A percentile compares a stretch with the other conserved stretches of the same genome.
phyloP scores from a whole-genome alignment of 30 jellyfish, hydroid and myxozoan species.

The Aurelia coerulea region DNA sequence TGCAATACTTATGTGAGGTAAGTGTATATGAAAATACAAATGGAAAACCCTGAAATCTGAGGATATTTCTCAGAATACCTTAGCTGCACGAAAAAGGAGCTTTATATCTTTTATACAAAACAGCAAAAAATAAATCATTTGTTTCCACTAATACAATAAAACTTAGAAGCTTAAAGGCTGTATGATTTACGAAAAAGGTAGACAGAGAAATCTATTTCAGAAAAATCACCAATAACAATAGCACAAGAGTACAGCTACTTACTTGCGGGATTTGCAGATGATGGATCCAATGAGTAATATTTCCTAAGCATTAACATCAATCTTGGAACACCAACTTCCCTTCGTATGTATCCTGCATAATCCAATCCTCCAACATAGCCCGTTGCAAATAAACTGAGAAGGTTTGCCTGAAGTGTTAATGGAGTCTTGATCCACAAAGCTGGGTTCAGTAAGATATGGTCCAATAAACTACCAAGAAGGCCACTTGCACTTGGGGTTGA shows the following conservation, averaged over 20 bases:
- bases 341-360: conserved; percentile 92
- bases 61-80: too few relatives aligned
- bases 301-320: conserved; percentile 85
- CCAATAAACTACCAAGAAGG: conserved; percentile 92
- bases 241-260: not conserved
- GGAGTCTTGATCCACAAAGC: conserved; percentile 95
- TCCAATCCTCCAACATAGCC: conserved; percentile 97
- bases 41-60: too few relatives aligned
- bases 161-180: too few relatives aligned
- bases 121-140: too few relatives aligned
- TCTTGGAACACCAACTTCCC: conserved; percentile 95
- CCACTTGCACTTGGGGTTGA: conserved; percentile 95
- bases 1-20: too few relatives aligned
- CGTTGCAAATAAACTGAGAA: conserved; percentile 92
- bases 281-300: conserved; percentile 64
- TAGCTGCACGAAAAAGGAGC: too few relatives aligned
- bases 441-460: conserved; percentile 85
- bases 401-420: conserved; percentile 83
- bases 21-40: too few relatives aligned
- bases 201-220: too few relatives aligned
- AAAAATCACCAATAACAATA: too few relatives aligned
- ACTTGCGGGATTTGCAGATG: conserved; percentile 71
- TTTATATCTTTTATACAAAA: too few relatives aligned
- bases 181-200: too few relatives aligned
- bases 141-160: too few relatives aligned